Conservation (phyloP, 2,113 vertebrate species). For the Oryzias javanicus region DNA sequence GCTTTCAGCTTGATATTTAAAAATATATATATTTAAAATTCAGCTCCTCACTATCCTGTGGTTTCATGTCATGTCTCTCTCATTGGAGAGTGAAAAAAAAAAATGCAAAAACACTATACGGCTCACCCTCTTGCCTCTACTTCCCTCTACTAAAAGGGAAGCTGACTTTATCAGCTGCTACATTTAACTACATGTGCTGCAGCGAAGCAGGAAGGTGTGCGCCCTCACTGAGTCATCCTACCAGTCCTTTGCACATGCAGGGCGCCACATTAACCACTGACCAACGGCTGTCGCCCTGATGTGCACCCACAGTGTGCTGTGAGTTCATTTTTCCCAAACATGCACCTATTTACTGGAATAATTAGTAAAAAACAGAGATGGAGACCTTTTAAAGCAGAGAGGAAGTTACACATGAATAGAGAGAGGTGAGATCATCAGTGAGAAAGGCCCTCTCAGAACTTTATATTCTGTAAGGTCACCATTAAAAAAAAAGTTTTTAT, state of each 20-base stretch:
- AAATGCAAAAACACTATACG: constrained; percentile 23
- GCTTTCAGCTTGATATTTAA: neutral
- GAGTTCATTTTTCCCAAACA: too few relatives aligned
- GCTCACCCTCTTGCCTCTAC: constrained; percentile 41
- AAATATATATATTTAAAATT: constrained; percentile 1
- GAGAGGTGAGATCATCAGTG: too few relatives aligned
- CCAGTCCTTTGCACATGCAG: neutral
- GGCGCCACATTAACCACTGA: neutral
- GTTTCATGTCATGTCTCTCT: constrained; percentile 19
- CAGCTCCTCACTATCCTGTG: constrained; percentile 6
- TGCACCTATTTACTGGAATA: too few relatives aligned
- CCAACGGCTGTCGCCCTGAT: neutral
- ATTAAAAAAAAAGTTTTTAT: too few relatives aligned
- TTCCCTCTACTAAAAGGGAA: constrained; percentile 77
- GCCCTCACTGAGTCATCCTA: constrained; percentile 10
- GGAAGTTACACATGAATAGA: too few relatives aligned
- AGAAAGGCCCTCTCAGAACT: too few relatives aligned
- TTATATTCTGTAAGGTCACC: too few relatives aligned
- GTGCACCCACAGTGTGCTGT: too few relatives aligned
- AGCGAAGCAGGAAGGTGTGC: constrained; percentile 53
- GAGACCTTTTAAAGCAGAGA: too few relatives aligned
- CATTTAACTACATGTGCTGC: constrained; percentile 8
- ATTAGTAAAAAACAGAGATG: too few relatives aligned
- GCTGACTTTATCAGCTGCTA: constrained; percentile 46
- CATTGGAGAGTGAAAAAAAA: constrained; percentile 12